These are phyloP conservation scores for Calcarius lapponicus DNA, from an alignment of 2,797 vertebrate genomes.

Conservation along the genomic window DNA sequence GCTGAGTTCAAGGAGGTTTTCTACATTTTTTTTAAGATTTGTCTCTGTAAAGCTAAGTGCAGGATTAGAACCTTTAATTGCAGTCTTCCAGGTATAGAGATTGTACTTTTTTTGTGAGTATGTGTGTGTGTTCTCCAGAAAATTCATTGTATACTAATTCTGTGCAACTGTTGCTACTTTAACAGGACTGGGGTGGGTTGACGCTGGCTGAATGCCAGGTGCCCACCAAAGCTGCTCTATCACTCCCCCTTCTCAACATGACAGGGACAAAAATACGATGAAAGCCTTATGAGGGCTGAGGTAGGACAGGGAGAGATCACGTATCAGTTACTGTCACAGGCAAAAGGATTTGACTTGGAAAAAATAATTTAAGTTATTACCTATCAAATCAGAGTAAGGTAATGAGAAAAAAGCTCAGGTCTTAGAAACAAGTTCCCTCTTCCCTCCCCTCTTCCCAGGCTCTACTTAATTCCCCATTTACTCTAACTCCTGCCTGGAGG, in stretches of 20 bases:
- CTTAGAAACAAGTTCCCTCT: neutral
- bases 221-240: neutral
- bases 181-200: neutral
- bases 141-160: neutral
- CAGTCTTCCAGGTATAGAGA: neutral
- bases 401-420: neutral
- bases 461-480: neutral
- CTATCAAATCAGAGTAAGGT: neutral
- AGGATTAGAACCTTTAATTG: neutral
- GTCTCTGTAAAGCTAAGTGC: neutral
- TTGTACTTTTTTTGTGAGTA: rapidly evolving
- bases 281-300: neutral
- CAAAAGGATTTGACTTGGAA: neutral
- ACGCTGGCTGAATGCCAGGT: neutral
- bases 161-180: neutral
- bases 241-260: neutral
- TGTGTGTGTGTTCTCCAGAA: neutral
- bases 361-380: neutral
- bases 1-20: neutral
- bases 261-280: neutral
- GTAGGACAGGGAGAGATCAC: neutral
- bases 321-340: neutral
- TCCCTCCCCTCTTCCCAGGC: neutral
- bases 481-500: neutral
- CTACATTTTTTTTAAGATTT: neutral